These are phyloP conservation scores for Gymnocypris eckloni DNA, from an alignment of 2,797 vertebrate genomes.

Conservation along the genomic window DNA sequence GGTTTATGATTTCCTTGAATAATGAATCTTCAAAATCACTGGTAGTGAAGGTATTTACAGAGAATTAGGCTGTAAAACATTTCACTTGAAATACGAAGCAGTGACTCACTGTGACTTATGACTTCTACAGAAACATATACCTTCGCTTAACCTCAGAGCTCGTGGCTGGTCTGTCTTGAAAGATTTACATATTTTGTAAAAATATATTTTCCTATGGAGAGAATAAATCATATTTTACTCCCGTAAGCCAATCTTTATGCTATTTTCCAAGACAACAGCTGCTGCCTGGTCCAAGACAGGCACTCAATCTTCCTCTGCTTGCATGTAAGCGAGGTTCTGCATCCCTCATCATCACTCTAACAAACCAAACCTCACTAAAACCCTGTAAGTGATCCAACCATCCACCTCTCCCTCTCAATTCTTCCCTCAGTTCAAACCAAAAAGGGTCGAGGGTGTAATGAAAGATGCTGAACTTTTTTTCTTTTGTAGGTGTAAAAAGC, in stretches of 20 bases:
- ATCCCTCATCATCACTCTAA: conserved; percentile 6
- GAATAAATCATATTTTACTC: background rate
- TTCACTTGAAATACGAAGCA: background rate
- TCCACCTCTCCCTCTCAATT: background rate
- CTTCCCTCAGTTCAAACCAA: background rate
- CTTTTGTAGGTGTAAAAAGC: conserved; percentile 26
- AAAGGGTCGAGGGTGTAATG: conserved; percentile 31
- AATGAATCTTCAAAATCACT: background rate
- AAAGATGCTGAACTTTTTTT: conserved; percentile 38
- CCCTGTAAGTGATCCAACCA: conserved; percentile 9
- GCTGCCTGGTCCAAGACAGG: background rate
- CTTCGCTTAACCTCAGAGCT: background rate
- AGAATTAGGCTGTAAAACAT: background rate
- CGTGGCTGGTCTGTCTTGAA: background rate
- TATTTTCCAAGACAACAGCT: conserved; percentile 30
- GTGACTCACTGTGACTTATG: background rate
- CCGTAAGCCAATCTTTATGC: background rate
- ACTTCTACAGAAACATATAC: background rate
- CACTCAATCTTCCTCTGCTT: background rate
- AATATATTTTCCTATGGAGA: background rate
- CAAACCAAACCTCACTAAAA: background rate
- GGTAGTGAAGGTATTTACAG: background rate
- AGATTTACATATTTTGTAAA: conserved; percentile 1
- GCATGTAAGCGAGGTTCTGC: background rate
- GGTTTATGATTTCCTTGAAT: background rate